Conservation (phyloP, 1,140 invertebrate species). For the Drosophila truncata region DNA sequence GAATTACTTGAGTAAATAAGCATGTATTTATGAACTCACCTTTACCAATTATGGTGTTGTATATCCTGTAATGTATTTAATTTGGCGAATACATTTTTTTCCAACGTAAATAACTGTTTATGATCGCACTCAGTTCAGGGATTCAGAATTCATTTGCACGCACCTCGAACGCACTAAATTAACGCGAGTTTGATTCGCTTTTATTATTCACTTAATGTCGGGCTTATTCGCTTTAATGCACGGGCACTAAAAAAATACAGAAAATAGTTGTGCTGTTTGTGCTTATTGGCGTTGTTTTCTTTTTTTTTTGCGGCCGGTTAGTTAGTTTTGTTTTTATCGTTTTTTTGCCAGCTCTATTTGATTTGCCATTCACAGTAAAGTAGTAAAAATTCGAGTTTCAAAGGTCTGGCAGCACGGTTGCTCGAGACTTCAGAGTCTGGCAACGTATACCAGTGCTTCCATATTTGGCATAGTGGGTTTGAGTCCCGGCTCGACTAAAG, state of each 20-base stretch:
- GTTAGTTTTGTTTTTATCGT: too few relatives aligned
- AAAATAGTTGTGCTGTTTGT: neutral
- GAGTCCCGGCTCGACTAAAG: too few relatives aligned
- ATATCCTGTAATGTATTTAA: neutral
- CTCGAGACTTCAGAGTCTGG: too few relatives aligned
- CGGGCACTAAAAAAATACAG: constrained; percentile 7
- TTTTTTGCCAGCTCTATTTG: too few relatives aligned
- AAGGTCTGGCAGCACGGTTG: too few relatives aligned
- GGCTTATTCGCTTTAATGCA: neutral
- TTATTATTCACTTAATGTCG: neutral
- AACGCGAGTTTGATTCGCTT: neutral
- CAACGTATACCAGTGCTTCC: too few relatives aligned
- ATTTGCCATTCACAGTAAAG: neutral
- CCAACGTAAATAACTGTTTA: neutral
- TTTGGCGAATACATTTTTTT: neutral
- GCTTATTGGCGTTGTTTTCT: neutral
- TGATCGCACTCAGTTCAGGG: neutral
- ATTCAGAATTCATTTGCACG: neutral
- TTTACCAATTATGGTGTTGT: neutral
- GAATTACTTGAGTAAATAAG: neutral
- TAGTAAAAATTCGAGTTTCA: too few relatives aligned
- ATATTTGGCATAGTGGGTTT: too few relatives aligned
- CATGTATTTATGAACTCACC: neutral
- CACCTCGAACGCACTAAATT: neutral
- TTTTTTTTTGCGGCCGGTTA: constrained; percentile 6